Evolutionary conservation across 1,140 invertebrate species (phyloP).

Genomic region (Caligus rogercresseyi): DNA sequence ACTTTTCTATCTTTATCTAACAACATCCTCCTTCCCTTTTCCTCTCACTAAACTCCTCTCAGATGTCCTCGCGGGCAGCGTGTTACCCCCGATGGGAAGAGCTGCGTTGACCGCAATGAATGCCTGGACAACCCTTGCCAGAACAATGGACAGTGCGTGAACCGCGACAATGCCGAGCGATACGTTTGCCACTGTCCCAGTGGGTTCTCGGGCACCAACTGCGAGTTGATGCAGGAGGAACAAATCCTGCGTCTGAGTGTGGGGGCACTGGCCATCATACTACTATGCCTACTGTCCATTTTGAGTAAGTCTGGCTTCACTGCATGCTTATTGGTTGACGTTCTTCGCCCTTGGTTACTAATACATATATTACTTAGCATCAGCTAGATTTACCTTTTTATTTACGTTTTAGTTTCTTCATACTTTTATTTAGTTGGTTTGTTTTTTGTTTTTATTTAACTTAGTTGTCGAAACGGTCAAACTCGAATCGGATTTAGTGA

Average conservation of each 20-base stretch:
- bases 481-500: background rate
- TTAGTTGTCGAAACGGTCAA: background rate
- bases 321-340: background rate
- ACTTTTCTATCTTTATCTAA: too few relatives aligned
- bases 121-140: conserved; percentile 76
- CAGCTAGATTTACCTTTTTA: background rate
- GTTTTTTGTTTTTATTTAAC: background rate
- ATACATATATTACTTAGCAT: background rate
- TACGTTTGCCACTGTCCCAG: conserved; percentile 68
- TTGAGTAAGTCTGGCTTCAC: conserved; percentile 48
- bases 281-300: conserved; percentile 82
- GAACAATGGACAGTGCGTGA: conserved; percentile 71
- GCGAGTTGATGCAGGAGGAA: conserved; percentile 76
- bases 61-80: conserved; percentile 19
- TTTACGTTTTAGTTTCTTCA: background rate
- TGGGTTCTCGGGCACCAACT: conserved; percentile 82
- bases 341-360: background rate
- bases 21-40: too few relatives aligned
- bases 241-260: conserved; percentile 78
- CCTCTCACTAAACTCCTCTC: too few relatives aligned
- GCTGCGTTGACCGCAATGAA: conserved; percentile 82
- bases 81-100: conserved; percentile 65
- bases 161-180: conserved; percentile 61
- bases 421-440: background rate
- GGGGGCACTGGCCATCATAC: conserved; percentile 76